A percentile compares a stretch with the other conserved stretches of the same genome.
phyloP scores from a whole-genome alignment of 2,888 invertebrate genomes.

The Seladonia tumulorum region DNA sequence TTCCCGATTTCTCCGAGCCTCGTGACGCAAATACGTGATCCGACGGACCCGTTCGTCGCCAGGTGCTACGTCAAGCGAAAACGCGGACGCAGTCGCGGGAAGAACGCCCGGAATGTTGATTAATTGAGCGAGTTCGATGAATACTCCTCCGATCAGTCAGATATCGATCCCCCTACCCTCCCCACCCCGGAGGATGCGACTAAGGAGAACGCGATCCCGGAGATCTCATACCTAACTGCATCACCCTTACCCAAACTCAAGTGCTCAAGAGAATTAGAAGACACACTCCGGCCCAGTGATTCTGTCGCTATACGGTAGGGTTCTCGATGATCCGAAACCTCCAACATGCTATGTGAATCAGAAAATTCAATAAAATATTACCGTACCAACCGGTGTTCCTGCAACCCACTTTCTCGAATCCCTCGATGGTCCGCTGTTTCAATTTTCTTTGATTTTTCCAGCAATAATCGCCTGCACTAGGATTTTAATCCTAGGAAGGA shows the following conservation, averaged over 20 bases:
- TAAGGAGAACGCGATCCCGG: not conserved
- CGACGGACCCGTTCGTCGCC: not conserved
- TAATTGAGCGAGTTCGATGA: conserved; percentile 8
- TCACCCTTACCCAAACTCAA: not conserved
- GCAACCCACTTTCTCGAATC: not conserved
- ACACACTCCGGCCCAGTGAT: not conserved
- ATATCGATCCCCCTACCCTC: not conserved
- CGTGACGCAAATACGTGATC: conserved; percentile 9
- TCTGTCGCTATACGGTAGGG: not conserved
- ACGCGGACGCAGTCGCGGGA: conserved; percentile 18
- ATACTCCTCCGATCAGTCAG: not conserved
- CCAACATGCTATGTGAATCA: conserved; percentile 9
- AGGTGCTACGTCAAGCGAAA: conserved; percentile 23
- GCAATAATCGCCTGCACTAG: too few relatives aligned
- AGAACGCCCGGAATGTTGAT: conserved; percentile 23
- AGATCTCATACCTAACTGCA: not conserved
- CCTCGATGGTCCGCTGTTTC: not conserved
- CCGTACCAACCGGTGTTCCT: not conserved
- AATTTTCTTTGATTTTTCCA: not conserved
- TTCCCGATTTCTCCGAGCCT: not conserved
- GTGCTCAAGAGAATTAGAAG: conserved; percentile 14
- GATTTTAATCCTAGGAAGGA: too few relatives aligned
- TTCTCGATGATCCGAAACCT: conserved; percentile 2
- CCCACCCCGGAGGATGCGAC: not conserved
- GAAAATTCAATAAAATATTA: conserved; percentile 14